Base-by-base conservation (phyloP, 92 coral and sea anemone genomes). In the Anthopleura xanthogrammica region DNA sequence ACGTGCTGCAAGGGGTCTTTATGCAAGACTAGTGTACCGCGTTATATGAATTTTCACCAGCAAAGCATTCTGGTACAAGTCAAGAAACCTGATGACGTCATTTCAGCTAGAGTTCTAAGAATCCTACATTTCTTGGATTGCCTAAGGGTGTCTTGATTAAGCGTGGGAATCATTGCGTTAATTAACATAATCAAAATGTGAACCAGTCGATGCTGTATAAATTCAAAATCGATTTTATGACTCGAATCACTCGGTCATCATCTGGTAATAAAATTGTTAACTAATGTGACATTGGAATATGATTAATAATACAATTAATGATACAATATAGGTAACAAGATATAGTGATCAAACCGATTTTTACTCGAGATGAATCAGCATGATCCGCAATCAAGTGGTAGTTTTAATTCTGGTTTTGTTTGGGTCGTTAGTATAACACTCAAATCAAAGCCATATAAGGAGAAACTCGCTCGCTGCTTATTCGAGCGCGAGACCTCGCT, bases 401-500 rank as follows among this genome's bases (percentile, higher is more conserved):
- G 74, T 68, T 29, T 68, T 68, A 19, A 68, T 68, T 68, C 41
- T 9, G 74, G 29, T 36, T 23, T 68, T 68, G 70, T 29, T 23
- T 12, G 36, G 2, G 36, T 10, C 36, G 16, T 68, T 12, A n/a
- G 36, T 36, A 0, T 0, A 29, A 6, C 74, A 23, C 46, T 70
- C 19, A 24, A 40, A 81, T 16, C 77, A 11, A 52, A 48, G 77
- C 84, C 84, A 81, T 81, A 81, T 81, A 81, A 43, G 84, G 84
- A 50, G 50, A 81, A 80, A 41, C 60, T 80, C 12, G 13, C 16
- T 10, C 24, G 3, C 42, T 29, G 12, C 42, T 68, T 22, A 68
- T 23, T 68, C 74, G 74, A 9, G 74, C 16, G 29, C 11, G 20
- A 68, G 74, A 5, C 46, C 17, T 36, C 74, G 24, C 16, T 24